Evolutionary conservation across 2,797 vertebrate genomes (phyloP).

Genomic region (Molossus alvarezi): DNA sequence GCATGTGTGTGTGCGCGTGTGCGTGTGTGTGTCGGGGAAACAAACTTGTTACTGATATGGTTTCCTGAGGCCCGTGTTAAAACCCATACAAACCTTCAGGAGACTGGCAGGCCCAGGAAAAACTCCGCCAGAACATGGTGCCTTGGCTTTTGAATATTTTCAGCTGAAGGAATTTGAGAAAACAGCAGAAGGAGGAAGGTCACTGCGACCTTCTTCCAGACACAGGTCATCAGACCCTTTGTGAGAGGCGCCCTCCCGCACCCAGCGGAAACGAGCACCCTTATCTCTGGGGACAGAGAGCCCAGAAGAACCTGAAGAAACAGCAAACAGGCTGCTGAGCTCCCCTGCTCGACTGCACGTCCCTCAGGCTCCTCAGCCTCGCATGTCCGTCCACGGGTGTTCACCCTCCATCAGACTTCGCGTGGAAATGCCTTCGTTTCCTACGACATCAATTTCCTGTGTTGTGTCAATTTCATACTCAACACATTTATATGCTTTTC

Average conservation of each 20-base stretch:
- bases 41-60: neutral
- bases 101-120: neutral
- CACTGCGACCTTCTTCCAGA: slow-evolving; percentile 15
- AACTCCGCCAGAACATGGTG: neutral
- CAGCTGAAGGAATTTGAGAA: slow-evolving; percentile 16
- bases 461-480: neutral
- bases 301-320: neutral
- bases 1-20: neutral
- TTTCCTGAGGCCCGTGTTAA: neutral
- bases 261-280: neutral
- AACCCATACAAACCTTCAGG: neutral
- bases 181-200: slow-evolving; percentile 17
- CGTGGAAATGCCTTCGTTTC: neutral
- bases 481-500: neutral
- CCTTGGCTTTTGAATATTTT: neutral
- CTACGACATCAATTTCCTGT: neutral
- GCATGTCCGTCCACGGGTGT: fast-evolving
- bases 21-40: neutral
- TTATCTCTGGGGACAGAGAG: neutral
- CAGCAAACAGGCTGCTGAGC: neutral
- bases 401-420: too few species aligned
- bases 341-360: neutral
- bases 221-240: neutral
- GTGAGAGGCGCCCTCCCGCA: neutral
- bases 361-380: neutral